Conservation (phyloP, 2,888 invertebrate species). For the Brachycybe producta region DNA sequence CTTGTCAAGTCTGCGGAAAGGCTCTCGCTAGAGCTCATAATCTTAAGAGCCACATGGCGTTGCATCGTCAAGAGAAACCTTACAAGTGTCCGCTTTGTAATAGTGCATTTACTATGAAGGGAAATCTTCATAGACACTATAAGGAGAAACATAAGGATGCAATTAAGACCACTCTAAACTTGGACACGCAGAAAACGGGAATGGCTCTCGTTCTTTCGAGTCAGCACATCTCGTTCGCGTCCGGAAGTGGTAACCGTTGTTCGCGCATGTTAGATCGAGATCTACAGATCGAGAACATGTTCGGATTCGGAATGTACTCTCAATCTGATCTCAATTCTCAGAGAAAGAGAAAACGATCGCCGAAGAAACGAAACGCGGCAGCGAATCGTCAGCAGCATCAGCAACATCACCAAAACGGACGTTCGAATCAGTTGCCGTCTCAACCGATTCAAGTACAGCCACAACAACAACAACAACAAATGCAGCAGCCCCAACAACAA, state of each 20-base stretch:
- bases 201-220: not conserved
- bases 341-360: slow-evolving; percentile 7
- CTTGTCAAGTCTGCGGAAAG: slow-evolving; percentile 35
- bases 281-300: not conserved
- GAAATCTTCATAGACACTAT: slow-evolving; percentile 26
- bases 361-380: slow-evolving; percentile 12
- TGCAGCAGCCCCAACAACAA: not conserved
- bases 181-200: slow-evolving; percentile 8
- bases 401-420: slow-evolving; percentile 4
- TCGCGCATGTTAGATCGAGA: not conserved
- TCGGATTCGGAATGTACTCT: not conserved
- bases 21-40: slow-evolving; percentile 35
- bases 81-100: slow-evolving; percentile 33
- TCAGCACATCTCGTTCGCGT: slow-evolving; percentile 6
- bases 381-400: slow-evolving; percentile 4
- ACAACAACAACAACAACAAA: not conserved
- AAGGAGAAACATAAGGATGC: slow-evolving; percentile 25
- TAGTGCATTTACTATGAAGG: slow-evolving; percentile 35
- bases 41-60: slow-evolving; percentile 35
- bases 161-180: slow-evolving; percentile 16
- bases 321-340: not conserved
- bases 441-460: not conserved
- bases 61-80: slow-evolving; percentile 34
- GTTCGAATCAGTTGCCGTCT: not conserved
- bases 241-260: not conserved